Percentiles rank a stretch among this genome's conserved stretches.
Evolutionary conservation across 2,797 vertebrate species (phyloP).

Genomic region (Oreonectes daqikongensis): DNA sequence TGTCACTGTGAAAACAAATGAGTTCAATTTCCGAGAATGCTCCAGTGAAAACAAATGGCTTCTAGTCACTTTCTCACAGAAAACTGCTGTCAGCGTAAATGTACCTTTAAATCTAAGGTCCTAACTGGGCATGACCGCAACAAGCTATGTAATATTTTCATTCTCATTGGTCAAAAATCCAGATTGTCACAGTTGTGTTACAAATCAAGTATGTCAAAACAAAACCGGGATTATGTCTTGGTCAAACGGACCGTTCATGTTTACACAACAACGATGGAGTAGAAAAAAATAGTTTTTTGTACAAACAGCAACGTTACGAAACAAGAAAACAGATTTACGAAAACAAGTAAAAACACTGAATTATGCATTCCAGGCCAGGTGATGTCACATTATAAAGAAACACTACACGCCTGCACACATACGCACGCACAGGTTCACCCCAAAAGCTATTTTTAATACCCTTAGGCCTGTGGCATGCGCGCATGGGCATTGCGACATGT

Average conservation of each 20-base stretch:
- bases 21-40: background rate
- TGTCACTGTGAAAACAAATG: background rate
- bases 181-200: background rate
- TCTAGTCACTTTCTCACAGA: background rate
- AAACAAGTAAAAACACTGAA: no score
- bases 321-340: no score
- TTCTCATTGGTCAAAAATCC: background rate
- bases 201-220: no score
- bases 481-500: no score
- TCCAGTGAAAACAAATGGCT: constrained; percentile 7
- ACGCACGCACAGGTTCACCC: no score
- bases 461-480: no score
- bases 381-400: no score
- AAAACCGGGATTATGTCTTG: background rate
- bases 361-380: no score
- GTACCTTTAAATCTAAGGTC: background rate
- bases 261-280: background rate
- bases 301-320: no score
- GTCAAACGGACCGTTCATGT: background rate
- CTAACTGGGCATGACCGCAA: background rate
- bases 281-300: no score
- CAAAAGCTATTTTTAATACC: no score
- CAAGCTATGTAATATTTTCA: background rate
- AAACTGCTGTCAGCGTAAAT: background rate
- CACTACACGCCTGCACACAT: no score